phyloP scores from a whole-genome alignment of 2,888 invertebrate genomes.

The Seira sanloemensis region DNA sequence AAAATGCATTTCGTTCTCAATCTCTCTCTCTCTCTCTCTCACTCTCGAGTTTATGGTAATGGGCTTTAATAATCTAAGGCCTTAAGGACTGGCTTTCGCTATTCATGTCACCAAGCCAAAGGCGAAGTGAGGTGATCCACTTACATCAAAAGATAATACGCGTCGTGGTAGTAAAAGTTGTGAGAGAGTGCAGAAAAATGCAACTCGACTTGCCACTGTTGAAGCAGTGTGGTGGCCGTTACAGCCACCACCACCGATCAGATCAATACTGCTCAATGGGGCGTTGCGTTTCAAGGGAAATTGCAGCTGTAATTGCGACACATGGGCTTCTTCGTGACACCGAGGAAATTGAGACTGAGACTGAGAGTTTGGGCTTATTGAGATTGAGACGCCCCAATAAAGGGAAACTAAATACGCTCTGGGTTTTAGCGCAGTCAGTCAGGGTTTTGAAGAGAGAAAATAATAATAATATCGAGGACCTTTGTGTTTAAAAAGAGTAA shows the following conservation, averaged over 20 bases:
- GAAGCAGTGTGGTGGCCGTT: no score
- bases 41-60: no score
- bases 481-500: no score
- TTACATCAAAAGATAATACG: not conserved
- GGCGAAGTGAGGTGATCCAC: not conserved
- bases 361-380: not conserved
- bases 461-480: no score
- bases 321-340: no score
- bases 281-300: no score
- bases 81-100: not conserved
- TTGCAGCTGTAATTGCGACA: no score
- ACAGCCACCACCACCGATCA: not conserved
- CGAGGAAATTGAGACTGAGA: not conserved
- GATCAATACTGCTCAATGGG: not conserved
- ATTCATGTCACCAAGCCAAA: not conserved
- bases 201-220: no score
- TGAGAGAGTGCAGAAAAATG: no score
- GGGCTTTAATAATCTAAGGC: no score
- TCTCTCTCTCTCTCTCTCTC: not conserved
- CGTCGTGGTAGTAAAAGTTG: not conserved
- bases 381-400: not conserved
- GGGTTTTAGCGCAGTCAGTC: not conserved
- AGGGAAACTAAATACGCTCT: not conserved
- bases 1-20: constrained; percentile 56
- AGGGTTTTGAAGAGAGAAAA: not conserved